phyloP scores from a whole-genome alignment of 2,113 vertebrate genomes.

The Peromyscus polionotus region DNA sequence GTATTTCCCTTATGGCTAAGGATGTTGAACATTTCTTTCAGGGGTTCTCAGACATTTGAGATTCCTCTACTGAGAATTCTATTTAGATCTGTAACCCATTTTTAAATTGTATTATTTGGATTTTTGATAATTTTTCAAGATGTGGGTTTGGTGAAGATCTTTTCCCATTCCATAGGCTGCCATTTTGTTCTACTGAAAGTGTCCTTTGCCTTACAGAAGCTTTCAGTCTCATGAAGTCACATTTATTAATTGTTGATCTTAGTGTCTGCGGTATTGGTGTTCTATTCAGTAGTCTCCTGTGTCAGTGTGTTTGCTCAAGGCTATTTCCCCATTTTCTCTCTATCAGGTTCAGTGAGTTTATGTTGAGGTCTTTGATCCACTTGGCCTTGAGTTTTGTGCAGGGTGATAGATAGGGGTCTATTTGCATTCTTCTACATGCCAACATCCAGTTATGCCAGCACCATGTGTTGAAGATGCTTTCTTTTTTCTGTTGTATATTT shows the following conservation, averaged over 20 bases:
- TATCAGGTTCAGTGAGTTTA: background rate
- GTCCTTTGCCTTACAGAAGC: background rate
- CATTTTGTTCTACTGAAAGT: background rate
- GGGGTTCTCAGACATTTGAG: too few relatives aligned
- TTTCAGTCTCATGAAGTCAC: background rate
- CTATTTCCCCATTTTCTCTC: background rate
- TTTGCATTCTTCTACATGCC: background rate
- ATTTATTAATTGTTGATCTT: background rate
- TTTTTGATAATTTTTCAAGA: too few relatives aligned
- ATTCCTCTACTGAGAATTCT: too few relatives aligned
- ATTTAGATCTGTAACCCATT: too few relatives aligned
- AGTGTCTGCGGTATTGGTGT: background rate
- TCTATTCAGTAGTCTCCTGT: background rate
- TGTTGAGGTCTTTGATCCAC: background rate
- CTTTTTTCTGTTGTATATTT: too few relatives aligned
- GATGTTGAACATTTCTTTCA: too few relatives aligned
- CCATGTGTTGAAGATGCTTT: too few relatives aligned
- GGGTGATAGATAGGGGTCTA: background rate
- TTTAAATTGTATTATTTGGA: too few relatives aligned
- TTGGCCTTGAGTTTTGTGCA: background rate
- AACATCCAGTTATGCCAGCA: background rate
- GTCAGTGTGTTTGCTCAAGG: background rate
- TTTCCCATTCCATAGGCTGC: background rate
- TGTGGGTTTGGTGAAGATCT: background rate
- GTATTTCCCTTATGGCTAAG: too few relatives aligned